Evolutionary conservation across 2,888 invertebrate species (phyloP), one percentile per base, ranked within the genome.

Genomic region (Bruchidius siliquastri): DNA sequence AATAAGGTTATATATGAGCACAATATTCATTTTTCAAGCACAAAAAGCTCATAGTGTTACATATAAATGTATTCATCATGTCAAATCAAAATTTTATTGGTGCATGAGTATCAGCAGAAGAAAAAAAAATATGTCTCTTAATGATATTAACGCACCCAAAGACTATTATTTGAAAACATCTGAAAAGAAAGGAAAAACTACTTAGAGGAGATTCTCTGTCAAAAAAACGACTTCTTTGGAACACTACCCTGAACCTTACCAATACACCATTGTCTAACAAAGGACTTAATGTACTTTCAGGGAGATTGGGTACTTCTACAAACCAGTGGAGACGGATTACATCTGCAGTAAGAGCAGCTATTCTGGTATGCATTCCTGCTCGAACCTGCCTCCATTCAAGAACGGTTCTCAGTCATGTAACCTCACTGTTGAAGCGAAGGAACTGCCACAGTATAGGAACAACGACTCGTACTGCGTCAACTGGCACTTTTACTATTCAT

Each of bases 401-500:
- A 90, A 92, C 84, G 94, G 94, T 69, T 91, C 92, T 20, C 83
- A 91, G 75, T 88, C 91, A 70, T 97, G 97, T 88, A 95, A 94
- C 83, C 92, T 91, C 82, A 92, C 92, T 8, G 83, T 84, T 77
- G 85, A 84, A 71, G 80, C 84, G 73, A 83, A 83, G 74, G 74
- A 78, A 8, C 80, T 84, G 71, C 81, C 81, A 0, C 80, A 81
- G 66, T 83, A 82, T 73, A 78, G 77, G 20, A 77, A 80, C 72
- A 81, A 83, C 74, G 83, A 83, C 84, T 87, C 86, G 68, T 94
- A 94, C 68, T 99, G 99, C 88, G 95, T 99, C 81, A 96, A 99
- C 88, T 99, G 99, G 99, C 98, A 99, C 88, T 93, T 95, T 88
- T 99, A 99, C 88, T 99, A 99, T 87, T 96, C 96, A 72, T 93